These are phyloP conservation scores for Mizuhopecten yessoensis DNA, from an alignment of 1,140 invertebrate species.

Conservation along the genomic window DNA sequence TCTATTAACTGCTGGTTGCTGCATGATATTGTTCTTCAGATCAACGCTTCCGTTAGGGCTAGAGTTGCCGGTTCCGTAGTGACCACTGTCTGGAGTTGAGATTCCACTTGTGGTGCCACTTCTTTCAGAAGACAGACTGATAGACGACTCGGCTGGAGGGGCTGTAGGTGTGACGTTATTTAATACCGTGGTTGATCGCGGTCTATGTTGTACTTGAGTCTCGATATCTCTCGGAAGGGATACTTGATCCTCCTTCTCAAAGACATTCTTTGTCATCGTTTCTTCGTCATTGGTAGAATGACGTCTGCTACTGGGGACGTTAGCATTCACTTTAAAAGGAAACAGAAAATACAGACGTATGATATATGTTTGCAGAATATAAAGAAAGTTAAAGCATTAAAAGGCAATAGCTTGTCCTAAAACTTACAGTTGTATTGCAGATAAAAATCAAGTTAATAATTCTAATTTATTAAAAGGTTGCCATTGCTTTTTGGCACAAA, in stretches of 20 bases:
- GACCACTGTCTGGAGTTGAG: neutral
- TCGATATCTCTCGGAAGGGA: neutral
- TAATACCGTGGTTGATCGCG: neutral
- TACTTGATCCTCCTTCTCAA: neutral
- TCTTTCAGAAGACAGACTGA: neutral
- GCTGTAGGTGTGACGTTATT: too few relatives aligned
- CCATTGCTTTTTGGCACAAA: neutral
- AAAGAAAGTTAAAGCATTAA: neutral
- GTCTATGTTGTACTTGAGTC: neutral
- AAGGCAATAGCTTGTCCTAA: neutral
- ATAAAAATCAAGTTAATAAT: too few relatives aligned
- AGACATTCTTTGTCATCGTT: neutral
- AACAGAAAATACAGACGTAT: too few relatives aligned
- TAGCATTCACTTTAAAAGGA: neutral
- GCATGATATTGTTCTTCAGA: neutral
- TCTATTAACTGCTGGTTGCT: neutral
- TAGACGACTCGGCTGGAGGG: too few relatives aligned
- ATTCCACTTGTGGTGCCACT: neutral
- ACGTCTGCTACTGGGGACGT: neutral
- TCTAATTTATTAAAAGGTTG: neutral
- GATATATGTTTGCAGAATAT: too few relatives aligned
- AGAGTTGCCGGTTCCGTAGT: neutral
- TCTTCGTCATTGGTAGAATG: neutral
- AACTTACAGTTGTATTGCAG: neutral
- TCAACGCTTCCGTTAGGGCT: neutral